Base-by-base conservation (phyloP, 2,113 vertebrate species). In the Vicugna pacos region DNA sequence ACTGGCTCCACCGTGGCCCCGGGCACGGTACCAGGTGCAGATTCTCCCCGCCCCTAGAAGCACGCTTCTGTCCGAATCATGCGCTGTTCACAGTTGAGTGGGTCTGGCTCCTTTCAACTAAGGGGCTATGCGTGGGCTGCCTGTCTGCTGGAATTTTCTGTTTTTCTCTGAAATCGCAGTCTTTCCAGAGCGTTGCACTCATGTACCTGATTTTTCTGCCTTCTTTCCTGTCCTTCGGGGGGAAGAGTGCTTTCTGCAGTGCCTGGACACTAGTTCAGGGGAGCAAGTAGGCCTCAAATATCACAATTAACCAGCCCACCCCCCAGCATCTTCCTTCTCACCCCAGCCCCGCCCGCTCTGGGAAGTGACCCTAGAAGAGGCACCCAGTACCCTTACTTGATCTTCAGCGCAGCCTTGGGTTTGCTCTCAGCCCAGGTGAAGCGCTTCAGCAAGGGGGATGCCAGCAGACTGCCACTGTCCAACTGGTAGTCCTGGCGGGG, bases 401-500 rank as follows among this genome's bases (percentile, higher is more conserved):
- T 83, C 93, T 92, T 92, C 3, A 95, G 54, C 0, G 97, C 80
- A 79, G 94, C 19, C 96, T 98, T 98, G 93, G 98, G 98, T 94
- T 98, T 99, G 97, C 96, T 98, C 69, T 98, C 98, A 16, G 95
- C 99, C 99, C 98, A 99, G 0, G 98, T 99, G 95, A 99, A 98
- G 8, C 98, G 98, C 96, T 99, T 99, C 95, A 99, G 98, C 97
- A 99, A 98, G 80, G 99, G 99, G 17, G 99, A 99, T 3, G 99
- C 98, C 30, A 99, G 97, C 72, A 99, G 98, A 98, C 99, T 98
- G 83, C 99, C 98, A 2, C 99, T 99, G 97, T 99, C 99, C 28
- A 98, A 96, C 97, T 98, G 99, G 81, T 99, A 99, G 65, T 99
- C 99, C 99, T 99, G 98, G 19, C 0, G 1, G 87, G 97, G 67